Base-by-base conservation (phyloP, 2,113 vertebrate genomes). In the Stictonetta naevosa region DNA sequence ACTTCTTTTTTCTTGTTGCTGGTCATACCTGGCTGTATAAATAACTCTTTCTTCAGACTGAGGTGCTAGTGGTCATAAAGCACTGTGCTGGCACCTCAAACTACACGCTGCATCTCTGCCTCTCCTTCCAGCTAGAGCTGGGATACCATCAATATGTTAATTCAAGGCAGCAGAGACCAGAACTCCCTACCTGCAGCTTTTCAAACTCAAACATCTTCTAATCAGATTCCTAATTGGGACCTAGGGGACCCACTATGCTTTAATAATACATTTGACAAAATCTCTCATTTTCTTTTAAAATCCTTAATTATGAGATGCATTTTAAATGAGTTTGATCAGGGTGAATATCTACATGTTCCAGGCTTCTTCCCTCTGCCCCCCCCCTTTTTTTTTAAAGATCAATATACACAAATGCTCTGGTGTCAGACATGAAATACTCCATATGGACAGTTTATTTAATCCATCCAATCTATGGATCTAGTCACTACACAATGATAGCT, bases 211-310 rank as follows among this genome's bases (percentile, higher is more conserved):
- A 94, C 88, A 82, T 92, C 92, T 97, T 97, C 96, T 74, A 97
- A 97, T 98, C 86, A 83, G 91, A 90, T 53, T 64, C 87, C 66
- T 98, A 97, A 98, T 98, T 98, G 96, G 95, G 96, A 97, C 97
- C 88, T 93, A 55, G 64, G 97, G 91, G 97, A 98, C 83, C 92
- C 83, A 92, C 95, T 97, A 93, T 91, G 86, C 81, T 97, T 97
- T 98, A 98, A 97, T 98, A 98, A 96, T 96, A 92, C 90, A 97
- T 97, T 93, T 93, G 90, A 96, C 87, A 97, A 98, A 98, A 97
- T 94, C 95, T 86, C 86, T 96, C 89, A 94, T 97, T 46, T 90
- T 95, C 96, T 95, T 97, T 91, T 89, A 97, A 97, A 97, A 90
- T 95, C 91, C 81, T 96, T 98, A 96, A 97, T 97, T 97, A 96